These are phyloP conservation scores for Mus musculus DNA, from an alignment of 2,113 vertebrate species.

Conservation along the genomic window GRCm39 chr13:74205001-74205500, in stretches of 20 bases:
- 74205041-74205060: background rate
- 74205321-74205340: background rate
- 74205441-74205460: background rate
- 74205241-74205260: background rate
- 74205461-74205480: background rate
- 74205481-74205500: background rate
- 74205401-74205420: background rate
- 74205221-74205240: background rate
- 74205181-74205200: background rate
- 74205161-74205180: background rate
- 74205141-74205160: background rate
- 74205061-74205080: background rate
- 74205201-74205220: background rate
- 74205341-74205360: background rate
- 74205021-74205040: background rate
- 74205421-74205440: background rate
- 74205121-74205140: background rate
- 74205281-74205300: background rate
- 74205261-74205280: background rate
- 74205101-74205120: background rate
- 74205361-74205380: background rate
- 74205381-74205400: background rate
- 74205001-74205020: background rate
- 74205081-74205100: background rate
- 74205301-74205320: background rate